phyloP scores from a whole-genome alignment of 2,113 vertebrate genomes.

The Ptilorrhoa leucosticta region DNA sequence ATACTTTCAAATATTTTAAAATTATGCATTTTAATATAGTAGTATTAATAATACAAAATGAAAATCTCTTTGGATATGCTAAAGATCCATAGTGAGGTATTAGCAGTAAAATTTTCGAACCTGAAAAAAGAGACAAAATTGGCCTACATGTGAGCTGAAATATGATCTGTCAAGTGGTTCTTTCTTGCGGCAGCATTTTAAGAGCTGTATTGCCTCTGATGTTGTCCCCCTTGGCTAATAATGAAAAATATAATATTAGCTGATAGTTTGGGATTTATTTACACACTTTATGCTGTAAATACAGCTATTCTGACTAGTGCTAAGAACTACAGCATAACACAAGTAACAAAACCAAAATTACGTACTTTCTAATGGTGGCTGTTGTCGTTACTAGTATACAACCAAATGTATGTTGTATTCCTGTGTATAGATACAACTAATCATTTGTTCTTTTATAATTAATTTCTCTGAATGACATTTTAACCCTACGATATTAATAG shows the following conservation, averaged over 20 bases:
- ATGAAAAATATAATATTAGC: constrained; percentile 64
- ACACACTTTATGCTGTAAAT: background rate
- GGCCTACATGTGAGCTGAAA: constrained; percentile 41
- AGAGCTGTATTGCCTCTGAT: constrained; percentile 70
- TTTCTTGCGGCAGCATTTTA: constrained; percentile 68
- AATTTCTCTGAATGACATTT: background rate
- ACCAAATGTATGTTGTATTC: background rate
- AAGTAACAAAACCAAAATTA: background rate
- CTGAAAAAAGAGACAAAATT: background rate
- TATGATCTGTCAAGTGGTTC: constrained; percentile 38
- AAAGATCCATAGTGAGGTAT: background rate
- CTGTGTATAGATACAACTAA: background rate
- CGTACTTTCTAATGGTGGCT: background rate
- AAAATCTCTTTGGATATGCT: background rate
- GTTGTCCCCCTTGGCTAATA: constrained; percentile 65
- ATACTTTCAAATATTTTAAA: background rate
- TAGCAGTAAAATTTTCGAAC: background rate
- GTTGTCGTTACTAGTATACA: background rate
- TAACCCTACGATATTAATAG: background rate
- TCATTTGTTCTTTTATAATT: background rate
- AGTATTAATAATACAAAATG: background rate
- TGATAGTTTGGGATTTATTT: constrained; percentile 29
- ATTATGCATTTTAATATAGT: background rate
- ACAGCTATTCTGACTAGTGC: background rate
- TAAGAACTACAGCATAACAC: background rate